Base-by-base conservation (phyloP, 30 jellyfish, hydroid and myxozoan genomes). In the Hydractinia symbiolongicarpus region DNA sequence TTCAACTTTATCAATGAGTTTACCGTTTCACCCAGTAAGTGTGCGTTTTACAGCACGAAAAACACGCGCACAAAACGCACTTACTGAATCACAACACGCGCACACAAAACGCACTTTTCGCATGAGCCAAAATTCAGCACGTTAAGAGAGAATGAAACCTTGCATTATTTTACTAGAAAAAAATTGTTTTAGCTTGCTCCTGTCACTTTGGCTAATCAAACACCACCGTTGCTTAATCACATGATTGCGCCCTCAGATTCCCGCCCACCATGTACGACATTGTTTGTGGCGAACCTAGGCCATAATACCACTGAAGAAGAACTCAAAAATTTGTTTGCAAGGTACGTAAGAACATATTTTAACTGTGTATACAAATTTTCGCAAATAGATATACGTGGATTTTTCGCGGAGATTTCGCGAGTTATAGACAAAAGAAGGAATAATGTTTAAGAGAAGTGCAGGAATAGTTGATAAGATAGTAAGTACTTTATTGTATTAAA, bases 241-340 rank as follows among this genome's bases (percentile, higher is more conserved):
- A 77, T 77, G 84, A 61, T 79, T 51, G 69, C 71, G 16, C 7
- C 54, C 10, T 75, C 83, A 50, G 96, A 88, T 40, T 55, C 55
- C 16, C 73, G 81, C 67, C 94, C 86, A 9, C 94, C 95, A 1
- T 85, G 95, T 50, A 74, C 97, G 17, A 90, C 97, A 13, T 88
- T 90, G 11, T 90, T 90, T 84, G 94, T 90, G n/a, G 97, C 97
- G 4, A 90, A 90, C 60, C 90, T 90, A 20, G 95, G 97, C 4
- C 83, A 80, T 61, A 67, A 81, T 55, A 85, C 97, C 44, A 90
- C 97, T 8, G 97, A 90, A 64, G 97, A 90, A 54, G 97, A 90
- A 72, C 87, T 90, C 49, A 86, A 90, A 79, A 67, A 62, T 15
- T 54, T 77, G 14, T 90, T 90, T 77, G 84, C 81, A 40, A 90